Evolutionary conservation across 2,888 invertebrate species (phyloP), one percentile per base, ranked within the genome.

Genomic region (Drosophila pseudotalamancana): DNA sequence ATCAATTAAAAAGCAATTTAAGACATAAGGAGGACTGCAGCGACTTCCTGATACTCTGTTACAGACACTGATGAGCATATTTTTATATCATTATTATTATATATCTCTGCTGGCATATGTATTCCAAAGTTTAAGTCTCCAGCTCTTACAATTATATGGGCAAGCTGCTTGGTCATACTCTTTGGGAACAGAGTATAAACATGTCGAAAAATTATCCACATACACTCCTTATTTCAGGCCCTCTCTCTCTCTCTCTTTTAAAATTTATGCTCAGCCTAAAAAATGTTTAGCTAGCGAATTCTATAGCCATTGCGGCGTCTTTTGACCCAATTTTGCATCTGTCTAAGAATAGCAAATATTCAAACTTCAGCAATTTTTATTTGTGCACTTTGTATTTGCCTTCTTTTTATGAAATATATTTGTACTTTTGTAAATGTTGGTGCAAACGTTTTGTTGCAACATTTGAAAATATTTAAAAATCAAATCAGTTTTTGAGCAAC

Each of bases 1-100:
- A 63, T 70, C 87, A 87, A 81, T 87, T 87, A 87, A 87, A 66
- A 61, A 18, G 49, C 43, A 68, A 73, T 81, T 77, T 77, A n/a
- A 54, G n/a, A n/a, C n/a, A n/a, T n/a, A n/a, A n/a, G n/a, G n/a
- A n/a, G n/a, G n/a, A n/a, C n/a, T n/a, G n/a, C n/a, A n/a, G n/a
- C n/a, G n/a, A n/a, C n/a, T n/a, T n/a, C n/a, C n/a, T n/a, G n/a
- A n/a, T n/a, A n/a, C n/a, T n/a, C n/a, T n/a, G n/a, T n/a, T n/a
- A n/a, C n/a, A n/a, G n/a, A n/a, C n/a, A n/a, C n/a, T n/a, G n/a
- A n/a, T n/a, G n/a, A n/a, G n/a, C n/a, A n/a, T n/a, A n/a, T n/a
- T n/a, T n/a, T n/a, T n/a, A n/a, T n/a, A n/a, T n/a, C n/a, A n/a
- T n/a, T n/a, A n/a, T n/a, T n/a, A n/a, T n/a, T n/a, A n/a, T n/a